Conservation (phyloP, 2,797 vertebrate genomes). For the Alca torda region DNA sequence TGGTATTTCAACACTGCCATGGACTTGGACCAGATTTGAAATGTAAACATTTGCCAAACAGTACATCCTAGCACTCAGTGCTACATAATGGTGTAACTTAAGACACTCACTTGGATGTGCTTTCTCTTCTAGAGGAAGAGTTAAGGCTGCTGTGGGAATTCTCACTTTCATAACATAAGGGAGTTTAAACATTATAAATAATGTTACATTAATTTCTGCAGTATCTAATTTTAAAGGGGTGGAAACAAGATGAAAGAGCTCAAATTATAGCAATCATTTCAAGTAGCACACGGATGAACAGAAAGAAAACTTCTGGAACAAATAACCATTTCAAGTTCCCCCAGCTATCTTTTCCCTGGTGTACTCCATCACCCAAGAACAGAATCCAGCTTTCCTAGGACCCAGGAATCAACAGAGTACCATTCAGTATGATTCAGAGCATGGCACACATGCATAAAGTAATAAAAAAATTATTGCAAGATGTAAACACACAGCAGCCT, state of each 20-base stretch:
- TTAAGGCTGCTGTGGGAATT: conserved; percentile 35
- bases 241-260: conserved; percentile 13
- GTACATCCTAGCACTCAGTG: neutral
- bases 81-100: neutral
- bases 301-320: neutral
- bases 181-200: neutral
- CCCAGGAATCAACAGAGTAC: neutral
- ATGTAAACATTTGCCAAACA: conserved; percentile 22
- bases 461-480: neutral
- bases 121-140: neutral
- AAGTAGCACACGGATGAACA: neutral
- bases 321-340: neutral
- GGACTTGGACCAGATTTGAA: neutral
- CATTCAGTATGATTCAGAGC: neutral
- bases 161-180: conserved; percentile 19
- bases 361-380: neutral
- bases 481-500: neutral
- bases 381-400: neutral
- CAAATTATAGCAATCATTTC: neutral
- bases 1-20: neutral
- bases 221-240: conserved; percentile 22
- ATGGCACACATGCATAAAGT: neutral
- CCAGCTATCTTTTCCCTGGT: neutral
- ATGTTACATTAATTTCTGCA: conserved; percentile 18
- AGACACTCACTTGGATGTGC: neutral